A percentile compares a stretch with the other conserved stretches of the same genome.
Evolutionary conservation across 2,113 vertebrate genomes (phyloP).

Genomic region (Alosa alosa): DNA sequence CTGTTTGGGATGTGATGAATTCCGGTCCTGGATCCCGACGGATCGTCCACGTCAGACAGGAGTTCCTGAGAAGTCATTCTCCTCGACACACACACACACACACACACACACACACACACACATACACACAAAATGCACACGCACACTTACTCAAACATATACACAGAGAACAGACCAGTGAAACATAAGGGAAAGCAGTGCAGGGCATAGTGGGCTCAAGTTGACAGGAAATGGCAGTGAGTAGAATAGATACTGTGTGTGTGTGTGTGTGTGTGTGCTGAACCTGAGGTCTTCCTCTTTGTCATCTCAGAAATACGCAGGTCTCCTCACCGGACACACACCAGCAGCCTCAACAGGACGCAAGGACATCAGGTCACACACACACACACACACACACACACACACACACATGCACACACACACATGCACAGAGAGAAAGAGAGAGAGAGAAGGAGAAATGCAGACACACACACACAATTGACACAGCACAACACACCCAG

Average conservation of each 20-base stretch:
- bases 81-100: neutral
- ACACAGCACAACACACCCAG: no score
- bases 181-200: neutral
- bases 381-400: no score
- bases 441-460: no score
- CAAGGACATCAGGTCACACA: no score
- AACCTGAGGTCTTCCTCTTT: neutral
- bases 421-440: no score
- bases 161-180: neutral
- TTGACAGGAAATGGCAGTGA: neutral
- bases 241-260: conserved; percentile 21
- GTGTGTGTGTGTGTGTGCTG: conserved; percentile 32
- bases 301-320: no score
- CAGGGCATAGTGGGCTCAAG: conserved; percentile 1
- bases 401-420: no score
- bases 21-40: neutral
- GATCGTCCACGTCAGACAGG: neutral
- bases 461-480: no score
- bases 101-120: neutral
- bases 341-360: no score
- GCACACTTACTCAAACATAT: neutral
- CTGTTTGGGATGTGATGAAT: neutral
- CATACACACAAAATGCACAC: neutral
- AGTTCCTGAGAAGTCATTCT: neutral
- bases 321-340: no score